These are phyloP conservation scores for Eristalis arbustorum DNA, from an alignment of 2,888 invertebrate species.

Conservation along the genomic window DNA sequence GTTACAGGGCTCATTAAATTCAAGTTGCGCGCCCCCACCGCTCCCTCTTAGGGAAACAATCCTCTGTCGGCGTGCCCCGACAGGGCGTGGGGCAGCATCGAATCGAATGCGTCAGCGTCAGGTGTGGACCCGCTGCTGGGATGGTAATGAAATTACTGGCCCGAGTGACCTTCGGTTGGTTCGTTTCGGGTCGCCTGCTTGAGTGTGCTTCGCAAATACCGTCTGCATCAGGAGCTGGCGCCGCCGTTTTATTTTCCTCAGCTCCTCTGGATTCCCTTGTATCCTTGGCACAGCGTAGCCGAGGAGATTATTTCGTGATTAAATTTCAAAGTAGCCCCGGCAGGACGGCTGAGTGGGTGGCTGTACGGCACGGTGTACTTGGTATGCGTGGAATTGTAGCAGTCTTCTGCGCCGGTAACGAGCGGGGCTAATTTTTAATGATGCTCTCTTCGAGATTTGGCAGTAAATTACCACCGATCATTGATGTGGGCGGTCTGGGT, in stretches of 20 bases:
- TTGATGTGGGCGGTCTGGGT: background rate
- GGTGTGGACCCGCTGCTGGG: background rate
- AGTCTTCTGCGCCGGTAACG: conserved; percentile 8
- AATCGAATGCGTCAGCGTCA: conserved; percentile 24
- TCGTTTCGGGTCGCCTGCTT: background rate
- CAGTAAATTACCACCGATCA: background rate
- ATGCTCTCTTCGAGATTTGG: background rate
- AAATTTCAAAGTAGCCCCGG: conserved; percentile 35
- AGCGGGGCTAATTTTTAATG: conserved; percentile 14
- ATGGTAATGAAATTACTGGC: conserved; percentile 37
- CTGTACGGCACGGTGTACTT: background rate
- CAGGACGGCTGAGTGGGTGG: background rate
- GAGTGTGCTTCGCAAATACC: conserved; percentile 23
- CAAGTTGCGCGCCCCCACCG: conserved; percentile 24
- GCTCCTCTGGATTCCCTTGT: background rate
- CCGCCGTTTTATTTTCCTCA: background rate
- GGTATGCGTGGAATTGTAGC: conserved; percentile 31
- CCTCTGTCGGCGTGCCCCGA: background rate
- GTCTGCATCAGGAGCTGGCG: conserved; percentile 1
- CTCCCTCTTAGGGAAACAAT: background rate
- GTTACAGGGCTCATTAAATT: conserved; percentile 58
- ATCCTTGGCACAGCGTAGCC: background rate
- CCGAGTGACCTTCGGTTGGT: conserved; percentile 14
- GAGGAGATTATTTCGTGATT: conserved; percentile 48
- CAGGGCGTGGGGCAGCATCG: background rate